Conservation (phyloP, 2,113 vertebrate genomes). For the Ramphastos sulfuratus region DNA sequence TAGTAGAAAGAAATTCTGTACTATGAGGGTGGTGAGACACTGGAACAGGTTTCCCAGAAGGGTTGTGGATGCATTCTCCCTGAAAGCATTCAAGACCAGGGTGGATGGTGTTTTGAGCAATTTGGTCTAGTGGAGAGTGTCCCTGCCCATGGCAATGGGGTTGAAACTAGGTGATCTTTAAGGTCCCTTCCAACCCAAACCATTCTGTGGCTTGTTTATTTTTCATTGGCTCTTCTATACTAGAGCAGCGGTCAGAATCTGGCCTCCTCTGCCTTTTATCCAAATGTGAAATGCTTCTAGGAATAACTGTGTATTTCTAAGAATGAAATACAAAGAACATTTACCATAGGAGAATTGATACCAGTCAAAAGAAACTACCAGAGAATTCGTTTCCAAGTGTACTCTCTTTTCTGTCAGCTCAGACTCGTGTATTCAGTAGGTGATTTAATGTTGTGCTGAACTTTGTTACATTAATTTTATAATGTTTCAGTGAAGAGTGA, state of each 20-base stretch:
- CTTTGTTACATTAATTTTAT: background rate
- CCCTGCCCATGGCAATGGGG: background rate
- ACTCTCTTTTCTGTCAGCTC: background rate
- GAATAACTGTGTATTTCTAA: conserved; percentile 26
- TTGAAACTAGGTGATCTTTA: background rate
- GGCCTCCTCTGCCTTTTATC: conserved; percentile 38
- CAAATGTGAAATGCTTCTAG: conserved; percentile 22
- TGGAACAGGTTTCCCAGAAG: too few species aligned
- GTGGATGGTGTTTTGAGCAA: background rate
- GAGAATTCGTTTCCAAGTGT: background rate
- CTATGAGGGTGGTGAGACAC: too few species aligned
- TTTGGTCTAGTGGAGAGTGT: background rate
- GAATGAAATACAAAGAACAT: conserved; percentile 14
- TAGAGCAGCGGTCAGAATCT: conserved; percentile 6
- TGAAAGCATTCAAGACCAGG: too few species aligned
- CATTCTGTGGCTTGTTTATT: background rate
- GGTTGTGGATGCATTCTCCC: background rate
- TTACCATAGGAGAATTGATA: background rate
- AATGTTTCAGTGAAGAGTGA: background rate
- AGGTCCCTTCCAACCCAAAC: background rate
- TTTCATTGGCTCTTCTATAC: background rate
- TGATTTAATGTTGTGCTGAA: background rate
- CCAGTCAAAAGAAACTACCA: background rate
- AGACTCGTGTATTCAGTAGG: background rate
- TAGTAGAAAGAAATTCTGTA: too few species aligned